Conservation (phyloP, 1,140 invertebrate genomes). For the Uloborus diversus region DNA sequence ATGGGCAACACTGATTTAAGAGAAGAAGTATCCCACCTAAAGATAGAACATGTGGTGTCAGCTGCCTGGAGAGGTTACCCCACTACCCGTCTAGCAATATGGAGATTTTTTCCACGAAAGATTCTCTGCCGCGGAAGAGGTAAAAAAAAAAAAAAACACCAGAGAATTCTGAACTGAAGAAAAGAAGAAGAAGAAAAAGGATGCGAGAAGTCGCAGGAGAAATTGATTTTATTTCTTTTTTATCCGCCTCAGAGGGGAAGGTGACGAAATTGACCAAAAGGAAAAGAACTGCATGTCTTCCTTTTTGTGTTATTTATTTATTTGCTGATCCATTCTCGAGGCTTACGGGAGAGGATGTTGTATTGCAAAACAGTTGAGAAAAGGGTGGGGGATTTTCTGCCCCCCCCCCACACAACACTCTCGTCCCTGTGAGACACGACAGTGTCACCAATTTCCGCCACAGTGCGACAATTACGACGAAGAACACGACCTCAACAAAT, state of each 20-base stretch:
- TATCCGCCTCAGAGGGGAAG: not conserved
- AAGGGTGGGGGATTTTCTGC: not conserved
- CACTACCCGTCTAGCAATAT: slow-evolving; percentile 27
- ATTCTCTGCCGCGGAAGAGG: not conserved
- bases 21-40: not conserved
- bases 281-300: not conserved
- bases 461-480: slow-evolving; percentile 45
- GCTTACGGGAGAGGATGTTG: slow-evolving; percentile 14
- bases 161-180: not conserved
- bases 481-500: slow-evolving; percentile 53
- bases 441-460: slow-evolving; percentile 50
- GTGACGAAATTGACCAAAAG: slow-evolving; percentile 53
- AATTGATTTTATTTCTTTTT: slow-evolving; percentile 44
- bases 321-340: slow-evolving; percentile 13
- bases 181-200: not conserved
- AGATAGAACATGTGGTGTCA: slow-evolving; percentile 30
- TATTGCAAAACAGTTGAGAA: slow-evolving; percentile 38
- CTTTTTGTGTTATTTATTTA: slow-evolving; percentile 37
- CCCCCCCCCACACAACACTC: not conserved
- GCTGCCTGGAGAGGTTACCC: slow-evolving; percentile 1
- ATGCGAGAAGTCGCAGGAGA: slow-evolving; percentile 1
- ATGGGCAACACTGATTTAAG: not conserved
- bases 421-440: slow-evolving; percentile 14
- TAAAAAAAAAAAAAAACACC: slow-evolving; percentile 4
- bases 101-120: slow-evolving; percentile 15